These are phyloP conservation scores for Alloscopus bannaensis DNA, from an alignment of 2,888 invertebrate genomes.

Conservation along the genomic window DNA sequence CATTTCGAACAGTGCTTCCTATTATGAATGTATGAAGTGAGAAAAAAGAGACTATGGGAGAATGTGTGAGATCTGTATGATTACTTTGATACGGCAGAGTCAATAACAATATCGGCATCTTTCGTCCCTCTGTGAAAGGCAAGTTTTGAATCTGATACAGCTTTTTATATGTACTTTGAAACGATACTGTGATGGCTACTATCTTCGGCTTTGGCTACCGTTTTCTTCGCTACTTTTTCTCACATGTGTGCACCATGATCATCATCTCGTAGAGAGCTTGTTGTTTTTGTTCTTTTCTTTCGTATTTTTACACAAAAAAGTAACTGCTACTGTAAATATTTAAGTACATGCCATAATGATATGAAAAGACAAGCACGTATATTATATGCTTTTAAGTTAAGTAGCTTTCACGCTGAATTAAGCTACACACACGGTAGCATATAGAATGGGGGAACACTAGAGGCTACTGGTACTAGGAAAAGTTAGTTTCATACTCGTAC, in stretches of 20 bases:
- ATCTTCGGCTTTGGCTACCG: slow-evolving; percentile 2
- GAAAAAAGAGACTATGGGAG: not conserved
- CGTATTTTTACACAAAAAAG: not conserved
- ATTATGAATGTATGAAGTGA: too few species aligned
- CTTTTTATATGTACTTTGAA: slow-evolving; percentile 2
- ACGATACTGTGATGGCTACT: slow-evolving; percentile 9
- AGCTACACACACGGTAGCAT: not conserved
- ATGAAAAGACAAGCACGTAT: slow-evolving; percentile 8
- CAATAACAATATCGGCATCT: slow-evolving; percentile 23
- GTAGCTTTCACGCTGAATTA: slow-evolving; percentile 27
- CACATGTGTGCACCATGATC: too few species aligned
- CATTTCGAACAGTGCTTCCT: too few species aligned
- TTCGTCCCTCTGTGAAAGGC: not conserved
- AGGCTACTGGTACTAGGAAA: not conserved
- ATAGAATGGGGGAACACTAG: not conserved
- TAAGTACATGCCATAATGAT: slow-evolving; percentile 8
- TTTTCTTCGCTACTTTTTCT: too few species aligned
- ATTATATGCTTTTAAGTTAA: slow-evolving; percentile 5
- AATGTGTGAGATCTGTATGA: slow-evolving; percentile 11
- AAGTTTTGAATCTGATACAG: slow-evolving; percentile 20
- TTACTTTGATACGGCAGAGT: slow-evolving; percentile 16
- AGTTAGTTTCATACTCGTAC: not conserved
- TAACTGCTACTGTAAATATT: slow-evolving; percentile 30
- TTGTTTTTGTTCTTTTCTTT: not conserved
- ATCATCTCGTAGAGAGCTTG: too few species aligned